These are phyloP conservation scores for Cheilosia grossa DNA, from an alignment of 2,888 invertebrate species.

Conservation along the genomic window DNA sequence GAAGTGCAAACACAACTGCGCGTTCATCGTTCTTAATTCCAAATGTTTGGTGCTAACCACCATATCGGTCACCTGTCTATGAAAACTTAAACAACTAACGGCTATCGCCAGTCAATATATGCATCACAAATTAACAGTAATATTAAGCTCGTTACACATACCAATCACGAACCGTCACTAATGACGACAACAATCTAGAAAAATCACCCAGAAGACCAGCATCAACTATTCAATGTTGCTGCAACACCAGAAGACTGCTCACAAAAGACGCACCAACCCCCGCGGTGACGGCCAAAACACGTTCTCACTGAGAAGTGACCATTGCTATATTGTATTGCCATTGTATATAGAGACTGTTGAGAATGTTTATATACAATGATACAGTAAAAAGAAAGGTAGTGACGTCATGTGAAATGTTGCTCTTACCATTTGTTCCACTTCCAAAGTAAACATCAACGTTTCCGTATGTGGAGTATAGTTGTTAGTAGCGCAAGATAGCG, in stretches of 20 bases:
- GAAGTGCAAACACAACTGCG: background rate
- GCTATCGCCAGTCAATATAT: slow-evolving; percentile 23
- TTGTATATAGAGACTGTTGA: too few relatives aligned
- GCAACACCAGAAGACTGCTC: slow-evolving; percentile 51
- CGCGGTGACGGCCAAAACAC: slow-evolving; percentile 21
- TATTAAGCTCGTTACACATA: slow-evolving; percentile 25
- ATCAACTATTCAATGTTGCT: slow-evolving; percentile 26
- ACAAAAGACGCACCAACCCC: background rate
- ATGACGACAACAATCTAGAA: slow-evolving; percentile 15
- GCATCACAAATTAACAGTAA: slow-evolving; percentile 22
- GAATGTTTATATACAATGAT: too few relatives aligned
- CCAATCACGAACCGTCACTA: slow-evolving; percentile 17
- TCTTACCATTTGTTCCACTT: slow-evolving; percentile 61
- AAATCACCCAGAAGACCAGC: background rate
- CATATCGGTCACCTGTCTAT: slow-evolving; percentile 9
- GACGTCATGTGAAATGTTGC: slow-evolving; percentile 64
- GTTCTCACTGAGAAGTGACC: slow-evolving; percentile 37
- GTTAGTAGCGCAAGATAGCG: too few relatives aligned
- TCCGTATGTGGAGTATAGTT: slow-evolving; percentile 7
- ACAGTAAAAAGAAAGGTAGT: slow-evolving; percentile 54
- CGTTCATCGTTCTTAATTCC: slow-evolving; percentile 14
- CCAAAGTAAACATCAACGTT: slow-evolving; percentile 31
- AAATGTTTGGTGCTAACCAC: background rate
- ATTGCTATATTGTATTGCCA: background rate
- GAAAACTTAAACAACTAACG: slow-evolving; percentile 47